Percentiles rank a stretch among this genome's conserved stretches.
Evolutionary conservation across 2,888 invertebrate species (phyloP).

Genomic region (Cheilosia impressa): DNA sequence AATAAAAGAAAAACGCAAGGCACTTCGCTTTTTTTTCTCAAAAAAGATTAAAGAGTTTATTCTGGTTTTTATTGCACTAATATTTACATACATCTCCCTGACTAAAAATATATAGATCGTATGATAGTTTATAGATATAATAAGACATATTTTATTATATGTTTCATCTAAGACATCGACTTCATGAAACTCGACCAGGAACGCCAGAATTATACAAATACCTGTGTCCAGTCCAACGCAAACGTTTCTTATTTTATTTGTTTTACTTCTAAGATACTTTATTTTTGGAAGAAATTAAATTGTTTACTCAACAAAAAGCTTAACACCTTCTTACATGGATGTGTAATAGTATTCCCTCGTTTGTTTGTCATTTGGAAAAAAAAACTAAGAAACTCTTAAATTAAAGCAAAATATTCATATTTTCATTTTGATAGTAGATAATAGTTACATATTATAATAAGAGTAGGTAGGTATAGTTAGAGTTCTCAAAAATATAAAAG

Average conservation of each 20-base stretch:
- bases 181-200: constrained; percentile 26
- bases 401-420: constrained; percentile 7
- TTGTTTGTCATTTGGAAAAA: neutral
- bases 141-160: too few relatives aligned
- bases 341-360: neutral
- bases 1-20: too few relatives aligned
- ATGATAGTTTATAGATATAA: constrained; percentile 51
- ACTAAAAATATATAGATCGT: constrained; percentile 57
- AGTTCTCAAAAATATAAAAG: constrained; percentile 7
- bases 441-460: constrained; percentile 6
- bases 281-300: constrained; percentile 62
- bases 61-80: constrained; percentile 72
- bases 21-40: constrained; percentile 15
- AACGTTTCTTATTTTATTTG: constrained; percentile 19
- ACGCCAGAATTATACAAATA: constrained; percentile 10
- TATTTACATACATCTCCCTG: constrained; percentile 69
- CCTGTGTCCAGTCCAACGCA: neutral
- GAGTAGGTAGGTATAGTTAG: neutral
- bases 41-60: constrained; percentile 49
- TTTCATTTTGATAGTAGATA: constrained; percentile 11
- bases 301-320: constrained; percentile 20
- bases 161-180: neutral
- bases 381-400: neutral
- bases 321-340: neutral
- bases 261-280: constrained; percentile 44